phyloP scores from a whole-genome alignment of 2,113 vertebrate genomes.

The Epinephelus fuscoguttatus region DNA sequence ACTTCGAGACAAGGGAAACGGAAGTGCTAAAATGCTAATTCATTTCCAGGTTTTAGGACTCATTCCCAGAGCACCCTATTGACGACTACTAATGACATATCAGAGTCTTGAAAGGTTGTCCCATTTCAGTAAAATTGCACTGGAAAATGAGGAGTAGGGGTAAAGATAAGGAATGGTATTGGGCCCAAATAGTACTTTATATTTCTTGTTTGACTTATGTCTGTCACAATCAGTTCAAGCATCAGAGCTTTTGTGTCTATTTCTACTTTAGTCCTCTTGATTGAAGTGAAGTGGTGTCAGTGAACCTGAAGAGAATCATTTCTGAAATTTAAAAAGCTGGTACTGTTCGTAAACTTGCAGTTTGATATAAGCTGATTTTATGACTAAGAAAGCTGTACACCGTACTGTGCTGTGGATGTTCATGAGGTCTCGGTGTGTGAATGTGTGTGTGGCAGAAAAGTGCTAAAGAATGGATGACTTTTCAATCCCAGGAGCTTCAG shows the following conservation, averaged over 20 bases:
- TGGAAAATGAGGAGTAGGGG: too few species aligned
- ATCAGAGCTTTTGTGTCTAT: constrained; percentile 24
- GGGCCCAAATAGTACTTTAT: neutral
- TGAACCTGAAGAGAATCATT: constrained; percentile 42
- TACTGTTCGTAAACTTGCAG: constrained; percentile 19
- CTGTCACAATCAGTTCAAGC: neutral
- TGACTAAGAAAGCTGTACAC: neutral
- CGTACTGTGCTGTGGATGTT: constrained; percentile 18
- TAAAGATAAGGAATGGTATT: too few species aligned
- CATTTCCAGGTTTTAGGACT: too few species aligned
- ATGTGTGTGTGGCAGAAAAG: constrained; percentile 33
- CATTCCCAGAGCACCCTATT: too few species aligned
- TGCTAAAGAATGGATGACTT: constrained; percentile 72
- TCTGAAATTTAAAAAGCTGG: constrained; percentile 27
- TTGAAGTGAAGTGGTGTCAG: constrained; percentile 43
- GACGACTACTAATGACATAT: too few species aligned
- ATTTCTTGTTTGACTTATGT: neutral
- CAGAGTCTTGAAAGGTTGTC: too few species aligned
- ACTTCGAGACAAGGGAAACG: too few species aligned
- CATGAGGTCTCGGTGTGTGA: constrained; percentile 8
- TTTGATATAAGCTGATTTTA: constrained; percentile 35
- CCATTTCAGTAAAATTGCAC: too few species aligned
- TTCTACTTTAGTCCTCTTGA: constrained; percentile 46
- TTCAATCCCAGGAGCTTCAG: constrained; percentile 73
- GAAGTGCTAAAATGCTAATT: too few species aligned